phyloP scores from a whole-genome alignment of 92 coral and sea anemone species.

The Actinostola sp. region DNA sequence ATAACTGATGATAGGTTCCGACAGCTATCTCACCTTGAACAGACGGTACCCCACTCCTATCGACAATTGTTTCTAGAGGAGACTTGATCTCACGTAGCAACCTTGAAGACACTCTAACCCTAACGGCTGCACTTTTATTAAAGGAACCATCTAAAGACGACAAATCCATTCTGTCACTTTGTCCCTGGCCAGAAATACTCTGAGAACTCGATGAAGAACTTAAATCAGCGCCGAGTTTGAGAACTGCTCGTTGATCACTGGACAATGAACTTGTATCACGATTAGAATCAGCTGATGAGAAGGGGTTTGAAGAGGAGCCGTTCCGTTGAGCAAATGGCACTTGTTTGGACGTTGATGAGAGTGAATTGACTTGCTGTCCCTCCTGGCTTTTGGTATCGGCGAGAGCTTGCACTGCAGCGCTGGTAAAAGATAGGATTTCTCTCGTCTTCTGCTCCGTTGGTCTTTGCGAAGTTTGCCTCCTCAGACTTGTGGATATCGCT shows the following conservation, averaged over 20 bases:
- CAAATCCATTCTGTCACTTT: conserved; percentile 14
- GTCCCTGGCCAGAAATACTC: neutral
- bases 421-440: conserved; percentile 82
- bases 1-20: no score
- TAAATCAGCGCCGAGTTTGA: conserved; percentile 12
- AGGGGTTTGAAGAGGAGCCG: conserved; percentile 1
- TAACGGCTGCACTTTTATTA: conserved; percentile 63
- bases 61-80: conserved; percentile 73
- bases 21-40: neutral
- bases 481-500: conserved; percentile 1
- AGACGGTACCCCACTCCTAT: conserved; percentile 2
- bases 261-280: conserved; percentile 2
- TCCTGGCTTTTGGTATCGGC: conserved; percentile 26
- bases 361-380: neutral
- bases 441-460: conserved; percentile 36
- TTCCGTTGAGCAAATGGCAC: neutral
- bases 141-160: conserved; percentile 64
- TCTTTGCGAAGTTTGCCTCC: no score
- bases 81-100: conserved; percentile 84
- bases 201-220: conserved; percentile 27
- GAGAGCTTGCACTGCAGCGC: conserved; percentile 92
- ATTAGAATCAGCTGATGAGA: neutral
- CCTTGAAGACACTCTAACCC: conserved; percentile 82
- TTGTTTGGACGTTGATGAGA: neutral
- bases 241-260: conserved; percentile 20